Evolutionary conservation across 2,113 vertebrate species (phyloP), one percentile per base, ranked within the genome.

Genomic region (Petroica traversi): DNA sequence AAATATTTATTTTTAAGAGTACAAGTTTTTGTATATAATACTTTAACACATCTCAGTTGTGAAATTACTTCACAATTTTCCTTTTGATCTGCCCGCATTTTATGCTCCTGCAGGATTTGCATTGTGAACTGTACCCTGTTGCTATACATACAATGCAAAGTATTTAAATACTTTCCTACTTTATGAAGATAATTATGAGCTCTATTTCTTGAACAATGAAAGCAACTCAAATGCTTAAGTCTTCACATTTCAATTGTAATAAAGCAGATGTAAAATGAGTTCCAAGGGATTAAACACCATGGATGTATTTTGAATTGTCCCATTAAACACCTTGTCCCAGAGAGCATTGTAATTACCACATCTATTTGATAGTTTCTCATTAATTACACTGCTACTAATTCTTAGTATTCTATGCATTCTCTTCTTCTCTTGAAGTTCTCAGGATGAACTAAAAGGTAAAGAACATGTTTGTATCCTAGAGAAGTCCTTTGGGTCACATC

Each of bases 171-270:
- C 58, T 93, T 96, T 78, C 16, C 43, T 75, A 66, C 84, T 88
- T 94, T 91, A 82, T 87, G 54, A 43, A 85, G 90, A 86, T 96
- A 95, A 96, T 96, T 93, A 97, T 96, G 92, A 95, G 91, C 75
- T 92, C 75, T 92, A 72, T 97, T 97, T 96, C 84, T 88, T 95
- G 92, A 95, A 88, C 81, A 96, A 82, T 85, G 83, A 94, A 96
- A 94, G 85, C 80, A 95, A 86, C 87, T 91, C 74, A 68, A 93
- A 40, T 69, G 72, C 36, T 46, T 58, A 52, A 85, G 86, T 68
- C 46, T 85, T 96, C 88, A 68, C 55, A 66, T 96, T 91, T 92
- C 54, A 74, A 67, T 93, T 93, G 75, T 89, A 93, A 91, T 95
- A 93, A 92, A 94, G 75, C 79, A 93, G 67, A 96, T 93, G 86